Evolutionary conservation across 2,888 invertebrate genomes (phyloP).

Genomic region (Cactoblastis cactorum): DNA sequence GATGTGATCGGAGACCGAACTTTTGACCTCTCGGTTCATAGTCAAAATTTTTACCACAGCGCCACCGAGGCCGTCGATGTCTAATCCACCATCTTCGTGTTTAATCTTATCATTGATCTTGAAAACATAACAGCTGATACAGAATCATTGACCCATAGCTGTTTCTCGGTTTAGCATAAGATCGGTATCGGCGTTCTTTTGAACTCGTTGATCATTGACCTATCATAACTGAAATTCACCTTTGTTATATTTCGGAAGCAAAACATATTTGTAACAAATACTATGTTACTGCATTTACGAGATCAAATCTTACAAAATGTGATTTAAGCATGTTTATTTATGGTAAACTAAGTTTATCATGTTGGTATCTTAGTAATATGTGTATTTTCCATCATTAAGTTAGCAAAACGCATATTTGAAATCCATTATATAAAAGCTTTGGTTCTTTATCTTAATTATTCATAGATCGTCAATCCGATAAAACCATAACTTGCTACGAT

Average conservation of each 20-base stretch:
- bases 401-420: neutral
- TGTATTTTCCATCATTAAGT: neutral
- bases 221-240: slow-evolving; percentile 31
- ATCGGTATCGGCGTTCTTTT: slow-evolving; percentile 39
- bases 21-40: too few relatives aligned
- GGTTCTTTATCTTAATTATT: neutral
- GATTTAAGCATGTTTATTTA: too few relatives aligned
- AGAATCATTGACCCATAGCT: slow-evolving; percentile 28
- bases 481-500: neutral
- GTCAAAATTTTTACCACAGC: too few relatives aligned
- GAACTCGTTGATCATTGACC: slow-evolving; percentile 42
- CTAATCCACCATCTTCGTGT: slow-evolving; percentile 3
- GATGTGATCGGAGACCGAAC: too few relatives aligned
- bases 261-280: slow-evolving; percentile 30
- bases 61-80: too few relatives aligned
- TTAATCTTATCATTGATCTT: slow-evolving; percentile 14
- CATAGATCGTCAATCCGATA: neutral
- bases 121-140: slow-evolving; percentile 23
- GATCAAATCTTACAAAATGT: neutral
- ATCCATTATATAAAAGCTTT: neutral
- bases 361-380: neutral
- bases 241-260: slow-evolving; percentile 43
- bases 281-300: slow-evolving; percentile 1
- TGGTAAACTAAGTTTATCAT: neutral
- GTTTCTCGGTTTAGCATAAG: slow-evolving; percentile 25